Percentiles rank a stretch among this genome's conserved stretches.
phyloP scores from a whole-genome alignment of 2,888 invertebrate species.

The Melitaea athalia region DNA sequence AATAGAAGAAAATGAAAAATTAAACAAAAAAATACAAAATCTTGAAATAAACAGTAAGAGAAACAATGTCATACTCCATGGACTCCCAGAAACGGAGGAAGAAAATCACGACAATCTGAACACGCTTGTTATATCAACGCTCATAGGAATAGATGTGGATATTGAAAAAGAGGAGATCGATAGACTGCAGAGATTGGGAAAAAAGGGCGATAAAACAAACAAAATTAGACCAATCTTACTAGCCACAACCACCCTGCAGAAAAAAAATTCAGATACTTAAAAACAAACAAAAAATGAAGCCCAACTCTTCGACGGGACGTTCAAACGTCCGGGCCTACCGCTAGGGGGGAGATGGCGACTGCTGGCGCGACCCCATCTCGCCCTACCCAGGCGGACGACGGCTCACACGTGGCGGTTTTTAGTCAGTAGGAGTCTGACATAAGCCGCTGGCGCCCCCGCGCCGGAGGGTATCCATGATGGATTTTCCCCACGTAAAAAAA shows the following conservation, averaged over 20 bases:
- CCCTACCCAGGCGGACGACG: too few species aligned
- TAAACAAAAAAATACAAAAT: slow-evolving; percentile 22
- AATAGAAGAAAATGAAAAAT: slow-evolving; percentile 28
- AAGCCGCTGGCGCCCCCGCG: too few species aligned
- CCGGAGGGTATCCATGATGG: too few species aligned
- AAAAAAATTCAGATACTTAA: slow-evolving; percentile 10
- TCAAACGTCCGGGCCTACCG: too few species aligned
- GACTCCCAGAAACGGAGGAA: slow-evolving; percentile 11
- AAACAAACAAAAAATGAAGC: background rate
- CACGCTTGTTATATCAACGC: background rate
- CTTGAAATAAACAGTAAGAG: slow-evolving; percentile 12
- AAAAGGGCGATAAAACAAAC: background rate
- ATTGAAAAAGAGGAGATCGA: background rate
- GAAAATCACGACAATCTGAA: slow-evolving; percentile 8
- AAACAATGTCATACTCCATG: slow-evolving; percentile 23
- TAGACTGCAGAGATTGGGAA: too few species aligned
- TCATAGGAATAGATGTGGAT: background rate
- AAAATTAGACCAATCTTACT: slow-evolving; percentile 19
- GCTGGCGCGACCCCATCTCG: too few species aligned
- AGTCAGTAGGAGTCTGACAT: too few species aligned
- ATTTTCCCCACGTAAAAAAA: too few species aligned
- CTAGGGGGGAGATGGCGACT: too few species aligned
- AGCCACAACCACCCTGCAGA: slow-evolving; percentile 19
- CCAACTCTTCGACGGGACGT: too few species aligned
- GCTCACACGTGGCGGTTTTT: too few species aligned